Percentiles rank a stretch among this genome's conserved stretches.
Conservation (phyloP, 1,140 invertebrate species). For the Tetramorium simillimum region DNA sequence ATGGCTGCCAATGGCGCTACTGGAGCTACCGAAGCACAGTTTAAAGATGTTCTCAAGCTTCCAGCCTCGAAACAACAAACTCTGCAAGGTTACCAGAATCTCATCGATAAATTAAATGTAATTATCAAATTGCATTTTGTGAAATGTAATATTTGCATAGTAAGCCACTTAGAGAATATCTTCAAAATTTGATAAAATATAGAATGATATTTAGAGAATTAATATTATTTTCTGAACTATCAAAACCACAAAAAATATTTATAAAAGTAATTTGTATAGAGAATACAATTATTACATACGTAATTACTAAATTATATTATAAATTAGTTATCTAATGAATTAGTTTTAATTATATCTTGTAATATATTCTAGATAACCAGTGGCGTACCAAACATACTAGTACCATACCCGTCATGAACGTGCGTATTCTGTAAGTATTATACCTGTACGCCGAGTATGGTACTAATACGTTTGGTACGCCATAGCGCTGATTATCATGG, state of each 20-base stretch:
- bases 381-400: too few relatives aligned
- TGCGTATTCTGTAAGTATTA: too few relatives aligned
- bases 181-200: background rate
- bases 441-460: too few relatives aligned
- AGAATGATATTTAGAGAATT: too few relatives aligned
- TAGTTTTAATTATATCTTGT: background rate
- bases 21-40: constrained; percentile 74
- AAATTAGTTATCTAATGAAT: background rate
- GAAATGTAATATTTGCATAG: background rate
- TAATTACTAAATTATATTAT: constrained; percentile 46
- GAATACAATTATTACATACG: too few relatives aligned
- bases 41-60: constrained; percentile 73
- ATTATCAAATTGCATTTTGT: background rate
- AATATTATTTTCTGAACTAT: background rate
- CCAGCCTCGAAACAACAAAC: constrained; percentile 65
- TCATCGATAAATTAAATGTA: constrained; percentile 78
- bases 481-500: too few relatives aligned
- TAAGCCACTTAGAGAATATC: background rate
- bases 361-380: too few relatives aligned
- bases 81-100: constrained; percentile 66
- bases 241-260: constrained; percentile 47
- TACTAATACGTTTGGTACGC: too few relatives aligned
- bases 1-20: constrained; percentile 79
- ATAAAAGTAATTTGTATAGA: too few relatives aligned
- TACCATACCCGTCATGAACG: too few relatives aligned